Base-by-base conservation (phyloP, 2,888 invertebrate genomes). In the Lasioglossum morio region DNA sequence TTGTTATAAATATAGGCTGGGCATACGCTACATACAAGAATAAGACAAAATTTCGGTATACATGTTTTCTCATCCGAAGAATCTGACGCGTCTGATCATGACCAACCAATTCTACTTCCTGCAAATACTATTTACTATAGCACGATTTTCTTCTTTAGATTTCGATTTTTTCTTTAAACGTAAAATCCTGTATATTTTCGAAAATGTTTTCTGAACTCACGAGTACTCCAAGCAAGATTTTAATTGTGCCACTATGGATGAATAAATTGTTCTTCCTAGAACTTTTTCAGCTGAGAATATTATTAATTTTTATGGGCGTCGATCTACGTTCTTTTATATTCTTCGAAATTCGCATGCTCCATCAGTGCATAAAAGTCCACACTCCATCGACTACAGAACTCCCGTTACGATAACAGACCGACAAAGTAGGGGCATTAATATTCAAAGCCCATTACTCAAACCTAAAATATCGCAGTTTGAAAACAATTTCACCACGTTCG, bases 381-480 rank as follows among this genome's bases (percentile, higher is more conserved):
- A 12, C 53, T 53, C 23, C 53, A 53, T 53, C 53, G 53, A 53
- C 53, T 53, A 23, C 53, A 8, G 53, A 53, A 53, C 53, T 53
- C 53, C 53, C 53, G 23, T 53, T 53, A 53, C 53, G 53, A 53
- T 53, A 53, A 53, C 53, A 53, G 53, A 23, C 53, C 53, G 53
- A 53, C 57, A 57, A 57, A 57, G 57, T 57, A 57, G 57, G n/a
- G n/a, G 10, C 57, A 63, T 63, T 30, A 63, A 63, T 63, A 63
- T 63, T 63, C 63, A 63, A 63, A 16, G 16, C 30, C 63, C 63
- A 63, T 63, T n/a, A 30, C 30, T 63, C 63, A 63, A 30, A 63
- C 63, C 63, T 16, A 63, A 63, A 63, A 63, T 63, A 63, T 63
- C 27, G 63, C 30, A 63, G 63, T 63, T 63, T 16, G 30, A 30